Percentiles rank a stretch among this genome's conserved stretches.
Evolutionary conservation across 2,113 vertebrate species (phyloP).

Genomic region (Hippocampus zosterae): DNA sequence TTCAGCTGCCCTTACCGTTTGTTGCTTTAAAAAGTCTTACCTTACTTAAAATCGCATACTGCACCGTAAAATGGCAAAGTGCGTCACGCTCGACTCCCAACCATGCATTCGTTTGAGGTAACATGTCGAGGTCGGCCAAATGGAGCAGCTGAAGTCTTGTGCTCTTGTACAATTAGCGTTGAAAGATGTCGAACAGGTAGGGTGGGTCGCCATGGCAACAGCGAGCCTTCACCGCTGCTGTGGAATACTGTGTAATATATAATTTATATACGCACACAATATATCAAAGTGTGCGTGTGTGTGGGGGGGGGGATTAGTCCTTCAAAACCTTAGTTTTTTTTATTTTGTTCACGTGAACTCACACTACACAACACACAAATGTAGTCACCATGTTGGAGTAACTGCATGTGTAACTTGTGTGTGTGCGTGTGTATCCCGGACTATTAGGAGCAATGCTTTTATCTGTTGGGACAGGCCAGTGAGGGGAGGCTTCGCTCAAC

Average conservation of each 20-base stretch:
- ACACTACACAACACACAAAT: neutral
- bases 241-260: neutral
- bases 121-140: neutral
- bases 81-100: neutral
- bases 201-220: slow-evolving; percentile 59
- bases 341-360: neutral
- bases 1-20: neutral
- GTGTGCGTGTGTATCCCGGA: slow-evolving; percentile 30
- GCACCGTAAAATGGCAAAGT: neutral
- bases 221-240: slow-evolving; percentile 33
- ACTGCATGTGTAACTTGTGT: slow-evolving; percentile 2
- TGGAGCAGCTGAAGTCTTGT: neutral
- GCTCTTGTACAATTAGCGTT: slow-evolving; percentile 4
- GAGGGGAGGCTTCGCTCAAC: slow-evolving; percentile 40
- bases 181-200: slow-evolving; percentile 48
- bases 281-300: neutral
- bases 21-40: neutral
- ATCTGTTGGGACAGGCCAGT: slow-evolving; percentile 47
- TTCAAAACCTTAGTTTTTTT: neutral
- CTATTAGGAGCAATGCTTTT: slow-evolving; percentile 29
- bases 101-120: neutral
- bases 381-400: neutral
- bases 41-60: neutral
- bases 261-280: neutral
- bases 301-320: neutral